Evolutionary conservation across 2,888 invertebrate genomes (phyloP).

Genomic region (Ceriagrion tenellum): DNA sequence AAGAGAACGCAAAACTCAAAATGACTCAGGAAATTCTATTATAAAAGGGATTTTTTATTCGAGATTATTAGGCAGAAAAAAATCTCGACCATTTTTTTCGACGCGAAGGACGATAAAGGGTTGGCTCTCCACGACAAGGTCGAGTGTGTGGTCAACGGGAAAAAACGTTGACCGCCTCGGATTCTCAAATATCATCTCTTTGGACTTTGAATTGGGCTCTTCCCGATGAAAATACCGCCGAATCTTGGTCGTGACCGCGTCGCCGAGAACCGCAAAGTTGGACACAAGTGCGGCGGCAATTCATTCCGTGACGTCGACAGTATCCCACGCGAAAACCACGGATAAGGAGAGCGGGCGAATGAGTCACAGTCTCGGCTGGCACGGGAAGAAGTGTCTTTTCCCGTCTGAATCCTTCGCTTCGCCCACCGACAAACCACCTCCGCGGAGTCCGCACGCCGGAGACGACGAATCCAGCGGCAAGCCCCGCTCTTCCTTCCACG

Average conservation of each 20-base stretch:
- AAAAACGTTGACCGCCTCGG: neutral
- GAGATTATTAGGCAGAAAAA: too few species aligned
- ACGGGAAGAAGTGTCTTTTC: neutral
- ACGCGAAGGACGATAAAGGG: neutral
- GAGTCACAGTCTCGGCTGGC: neutral
- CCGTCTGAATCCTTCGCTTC: neutral
- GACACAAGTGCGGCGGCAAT: neutral
- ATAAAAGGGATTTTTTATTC: too few species aligned
- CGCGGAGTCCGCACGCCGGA: neutral
- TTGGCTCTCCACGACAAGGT: neutral
- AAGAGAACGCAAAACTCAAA: too few species aligned
- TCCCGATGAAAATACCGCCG: neutral
- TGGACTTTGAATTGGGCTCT: too few species aligned
- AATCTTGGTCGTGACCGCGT: neutral
- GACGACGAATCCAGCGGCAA: too few species aligned
- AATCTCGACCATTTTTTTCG: too few species aligned
- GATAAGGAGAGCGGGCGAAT: neutral
- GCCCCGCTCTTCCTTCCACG: slow-evolving; percentile 13
- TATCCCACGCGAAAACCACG: neutral
- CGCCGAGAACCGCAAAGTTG: neutral
- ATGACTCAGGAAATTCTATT: too few species aligned
- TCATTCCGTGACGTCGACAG: neutral
- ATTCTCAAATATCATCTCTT: neutral
- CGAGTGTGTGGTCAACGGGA: neutral
- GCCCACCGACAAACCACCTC: slow-evolving; percentile 23